These are phyloP conservation scores for Drosophila limbata DNA, from an alignment of 2,888 invertebrate species.

Conservation along the genomic window DNA sequence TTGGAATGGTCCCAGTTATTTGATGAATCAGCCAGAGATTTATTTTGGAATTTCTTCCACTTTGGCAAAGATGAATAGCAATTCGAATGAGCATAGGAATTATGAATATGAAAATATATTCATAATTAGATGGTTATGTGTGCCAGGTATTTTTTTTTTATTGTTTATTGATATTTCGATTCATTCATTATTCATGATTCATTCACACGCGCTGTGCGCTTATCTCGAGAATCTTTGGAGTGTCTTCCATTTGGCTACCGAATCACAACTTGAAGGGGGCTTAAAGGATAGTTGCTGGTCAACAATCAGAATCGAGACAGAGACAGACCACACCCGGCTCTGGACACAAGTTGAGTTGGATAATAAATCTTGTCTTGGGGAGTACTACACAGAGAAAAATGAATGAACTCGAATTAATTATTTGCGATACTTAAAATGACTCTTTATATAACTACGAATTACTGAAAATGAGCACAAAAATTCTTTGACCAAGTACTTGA, in stretches of 20 bases:
- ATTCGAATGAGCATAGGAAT: constrained; percentile 5
- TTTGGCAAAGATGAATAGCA: neutral
- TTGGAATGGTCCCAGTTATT: neutral
- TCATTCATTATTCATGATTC: constrained; percentile 5
- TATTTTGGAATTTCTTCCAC: neutral
- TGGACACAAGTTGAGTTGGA: constrained; percentile 2
- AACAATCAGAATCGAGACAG: neutral
- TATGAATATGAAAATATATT: constrained; percentile 11
- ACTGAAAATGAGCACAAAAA: no score
- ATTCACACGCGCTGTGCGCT: neutral
- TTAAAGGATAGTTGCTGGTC: neutral
- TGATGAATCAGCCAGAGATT: neutral
- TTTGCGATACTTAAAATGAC: no score
- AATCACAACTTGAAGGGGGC: neutral
- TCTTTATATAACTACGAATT: no score
- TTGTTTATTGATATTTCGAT: neutral
- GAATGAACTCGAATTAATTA: no score
- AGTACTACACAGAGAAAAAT: no score
- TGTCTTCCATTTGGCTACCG: constrained; percentile 2
- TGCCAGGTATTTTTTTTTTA: neutral
- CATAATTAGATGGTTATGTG: constrained; percentile 1
- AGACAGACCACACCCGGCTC: constrained; percentile 13
- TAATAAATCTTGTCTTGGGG: constrained; percentile 6
- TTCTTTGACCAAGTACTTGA: no score
- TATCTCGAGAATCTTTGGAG: neutral